These are phyloP conservation scores for Melanotaenia parkinsoni DNA, from an alignment of 2,797 vertebrate species.

Conservation along the genomic window DNA sequence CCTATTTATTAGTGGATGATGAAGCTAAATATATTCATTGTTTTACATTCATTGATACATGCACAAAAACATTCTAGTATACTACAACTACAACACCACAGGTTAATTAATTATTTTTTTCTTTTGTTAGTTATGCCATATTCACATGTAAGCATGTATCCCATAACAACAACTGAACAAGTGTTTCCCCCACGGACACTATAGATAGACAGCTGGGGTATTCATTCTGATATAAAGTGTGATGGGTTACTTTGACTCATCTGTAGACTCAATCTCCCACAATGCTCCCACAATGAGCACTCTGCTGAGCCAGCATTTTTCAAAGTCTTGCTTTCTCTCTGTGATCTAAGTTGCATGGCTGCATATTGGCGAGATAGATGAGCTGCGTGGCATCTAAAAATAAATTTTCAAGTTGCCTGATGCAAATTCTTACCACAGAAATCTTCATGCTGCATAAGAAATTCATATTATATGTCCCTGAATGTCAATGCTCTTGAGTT, in stretches of 20 bases:
- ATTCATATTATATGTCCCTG: background rate
- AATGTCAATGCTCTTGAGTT: background rate
- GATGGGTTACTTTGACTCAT: constrained; percentile 57
- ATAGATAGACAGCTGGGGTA: constrained; percentile 35
- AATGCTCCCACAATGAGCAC: constrained; percentile 49
- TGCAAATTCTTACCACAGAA: background rate
- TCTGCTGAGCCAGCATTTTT: constrained; percentile 51
- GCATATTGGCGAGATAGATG: constrained; percentile 6
- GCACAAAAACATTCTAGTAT: no score
- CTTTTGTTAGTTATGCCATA: background rate
- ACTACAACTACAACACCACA: no score
- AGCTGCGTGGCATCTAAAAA: constrained; percentile 5
- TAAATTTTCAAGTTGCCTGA: background rate
- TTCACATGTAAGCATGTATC: background rate
- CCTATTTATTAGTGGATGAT: no score
- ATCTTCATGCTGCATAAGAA: background rate
- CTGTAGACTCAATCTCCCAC: constrained; percentile 52
- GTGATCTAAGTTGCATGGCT: background rate
- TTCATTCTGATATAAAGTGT: constrained; percentile 49
- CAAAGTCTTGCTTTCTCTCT: constrained; percentile 26
- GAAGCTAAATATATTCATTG: no score
- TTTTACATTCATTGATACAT: no score
- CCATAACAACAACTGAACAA: constrained; percentile 2
- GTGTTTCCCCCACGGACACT: constrained; percentile 42
- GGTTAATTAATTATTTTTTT: no score